Percentiles rank a stretch among this genome's conserved stretches.
Evolutionary conservation across 2,888 invertebrate genomes (phyloP).

Genomic region (Aphodius granarius): DNA sequence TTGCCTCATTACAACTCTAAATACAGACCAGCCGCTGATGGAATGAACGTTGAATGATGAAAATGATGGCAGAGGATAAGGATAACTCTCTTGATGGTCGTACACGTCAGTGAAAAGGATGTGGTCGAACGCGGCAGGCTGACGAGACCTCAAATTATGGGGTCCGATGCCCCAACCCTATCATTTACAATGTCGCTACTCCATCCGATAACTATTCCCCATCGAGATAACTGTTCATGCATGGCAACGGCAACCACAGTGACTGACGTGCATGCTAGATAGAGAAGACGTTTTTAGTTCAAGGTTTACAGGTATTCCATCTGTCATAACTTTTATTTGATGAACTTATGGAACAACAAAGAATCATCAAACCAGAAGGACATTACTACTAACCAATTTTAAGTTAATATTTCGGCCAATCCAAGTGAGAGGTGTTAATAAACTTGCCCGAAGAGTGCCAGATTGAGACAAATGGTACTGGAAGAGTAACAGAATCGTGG

Average conservation of each 20-base stretch:
- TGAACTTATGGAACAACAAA: no score
- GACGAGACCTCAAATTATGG: slow-evolving; percentile 40
- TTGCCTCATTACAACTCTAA: neutral
- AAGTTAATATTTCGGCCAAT: slow-evolving; percentile 38
- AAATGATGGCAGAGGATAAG: slow-evolving; percentile 11
- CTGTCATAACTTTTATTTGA: no score
- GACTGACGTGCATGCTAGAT: slow-evolving; percentile 34
- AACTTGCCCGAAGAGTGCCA: slow-evolving; percentile 45
- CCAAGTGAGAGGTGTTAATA: slow-evolving; percentile 36
- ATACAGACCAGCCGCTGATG: neutral
- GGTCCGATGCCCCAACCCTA: slow-evolving; percentile 38
- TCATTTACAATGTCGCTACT: slow-evolving; percentile 44
- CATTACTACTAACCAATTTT: neutral
- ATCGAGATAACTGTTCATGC: slow-evolving; percentile 38
- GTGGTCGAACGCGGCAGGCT: slow-evolving; percentile 37
- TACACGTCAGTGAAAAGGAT: slow-evolving; percentile 31
- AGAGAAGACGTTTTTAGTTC: neutral
- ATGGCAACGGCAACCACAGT: slow-evolving; percentile 31
- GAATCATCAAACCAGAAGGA: neutral
- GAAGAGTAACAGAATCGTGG: slow-evolving; percentile 42
- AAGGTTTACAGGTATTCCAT: no score
- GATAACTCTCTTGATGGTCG: slow-evolving; percentile 16
- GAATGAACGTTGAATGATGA: no score
- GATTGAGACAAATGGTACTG: slow-evolving; percentile 58
- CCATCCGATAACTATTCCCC: slow-evolving; percentile 41